Conservation (phyloP, 2,797 vertebrate species). For the Centroberyx gerrardi region DNA sequence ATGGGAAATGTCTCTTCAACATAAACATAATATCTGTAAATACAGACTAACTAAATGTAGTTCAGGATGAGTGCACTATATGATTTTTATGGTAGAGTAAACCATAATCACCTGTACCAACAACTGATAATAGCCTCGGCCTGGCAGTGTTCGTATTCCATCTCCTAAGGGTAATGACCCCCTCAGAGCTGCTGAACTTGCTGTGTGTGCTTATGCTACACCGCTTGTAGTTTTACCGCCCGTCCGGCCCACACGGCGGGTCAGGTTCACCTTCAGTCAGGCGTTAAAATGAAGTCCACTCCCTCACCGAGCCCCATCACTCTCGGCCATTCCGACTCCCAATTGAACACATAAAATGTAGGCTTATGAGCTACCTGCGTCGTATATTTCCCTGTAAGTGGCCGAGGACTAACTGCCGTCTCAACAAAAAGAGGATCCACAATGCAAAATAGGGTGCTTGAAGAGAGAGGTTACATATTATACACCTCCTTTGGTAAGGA, state of each 20-base stretch:
- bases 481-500: conserved; percentile 1
- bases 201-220: conserved; percentile 63
- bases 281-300: conserved; percentile 74
- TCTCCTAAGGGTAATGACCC: conserved; percentile 74
- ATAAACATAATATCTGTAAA: conserved; percentile 35
- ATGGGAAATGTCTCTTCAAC: conserved; percentile 25
- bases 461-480: conserved; percentile 3
- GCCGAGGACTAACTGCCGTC: conserved; percentile 32
- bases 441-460: conserved; percentile 27
- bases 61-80: conserved; percentile 44
- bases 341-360: conserved; percentile 74
- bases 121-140: conserved; percentile 57
- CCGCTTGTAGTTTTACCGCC: conserved; percentile 62
- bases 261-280: conserved; percentile 79
- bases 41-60: conserved; percentile 56
- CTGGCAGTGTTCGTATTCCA: conserved; percentile 59
- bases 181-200: conserved; percentile 59
- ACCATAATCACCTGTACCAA: conserved; percentile 73
- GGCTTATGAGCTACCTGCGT: conserved; percentile 63
- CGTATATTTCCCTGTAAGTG: conserved; percentile 67
- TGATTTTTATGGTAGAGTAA: conserved; percentile 70
- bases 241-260: conserved; percentile 54
- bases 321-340: conserved; percentile 67
- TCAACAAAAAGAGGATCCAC: conserved; percentile 25
- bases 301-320: conserved; percentile 58